Evolutionary conservation across 23 tunicate genomes (phyloP).

Genomic region (Trididemnum nubilum): DNA sequence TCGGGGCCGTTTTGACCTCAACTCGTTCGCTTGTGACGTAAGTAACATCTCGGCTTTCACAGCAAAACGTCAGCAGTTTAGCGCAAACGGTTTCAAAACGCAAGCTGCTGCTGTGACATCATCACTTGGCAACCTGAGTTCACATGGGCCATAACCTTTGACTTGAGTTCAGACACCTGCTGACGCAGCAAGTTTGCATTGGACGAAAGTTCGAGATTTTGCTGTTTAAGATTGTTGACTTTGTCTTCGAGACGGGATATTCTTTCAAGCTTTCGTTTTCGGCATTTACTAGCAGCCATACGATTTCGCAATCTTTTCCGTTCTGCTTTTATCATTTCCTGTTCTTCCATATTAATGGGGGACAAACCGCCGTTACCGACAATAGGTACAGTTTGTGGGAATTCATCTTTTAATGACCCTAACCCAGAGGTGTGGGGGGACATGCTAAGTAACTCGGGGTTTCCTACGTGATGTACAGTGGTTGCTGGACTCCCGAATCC

Average conservation of each 20-base stretch:
- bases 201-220: conserved; percentile 75
- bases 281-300: conserved; percentile 96
- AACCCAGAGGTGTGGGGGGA: not conserved
- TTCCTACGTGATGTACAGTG: not conserved
- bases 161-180: conserved; percentile 92
- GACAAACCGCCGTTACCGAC: conserved; percentile 62
- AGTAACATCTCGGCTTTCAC: no score
- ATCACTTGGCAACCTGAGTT: conserved; percentile 86
- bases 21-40: no score
- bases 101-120: conserved; percentile 81
- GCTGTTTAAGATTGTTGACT: conserved; percentile 74
- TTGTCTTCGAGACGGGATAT: conserved; percentile 92
- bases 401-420: conserved; percentile 19
- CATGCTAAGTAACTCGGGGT: not conserved
- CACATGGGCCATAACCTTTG: conserved; percentile 88
- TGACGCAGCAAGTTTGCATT: conserved; percentile 78
- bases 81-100: no score
- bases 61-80: no score
- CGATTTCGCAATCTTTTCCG: conserved; percentile 98
- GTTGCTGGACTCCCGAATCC: not conserved
- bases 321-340: conserved; percentile 94
- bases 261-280: conserved; percentile 93
- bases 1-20: no score
- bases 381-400: conserved; percentile 76
- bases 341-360: conserved; percentile 91